Percentiles rank a stretch among this genome's conserved stretches.
Conservation (phyloP, 2,113 vertebrate species). For the Psammodynastes pulverulentus region DNA sequence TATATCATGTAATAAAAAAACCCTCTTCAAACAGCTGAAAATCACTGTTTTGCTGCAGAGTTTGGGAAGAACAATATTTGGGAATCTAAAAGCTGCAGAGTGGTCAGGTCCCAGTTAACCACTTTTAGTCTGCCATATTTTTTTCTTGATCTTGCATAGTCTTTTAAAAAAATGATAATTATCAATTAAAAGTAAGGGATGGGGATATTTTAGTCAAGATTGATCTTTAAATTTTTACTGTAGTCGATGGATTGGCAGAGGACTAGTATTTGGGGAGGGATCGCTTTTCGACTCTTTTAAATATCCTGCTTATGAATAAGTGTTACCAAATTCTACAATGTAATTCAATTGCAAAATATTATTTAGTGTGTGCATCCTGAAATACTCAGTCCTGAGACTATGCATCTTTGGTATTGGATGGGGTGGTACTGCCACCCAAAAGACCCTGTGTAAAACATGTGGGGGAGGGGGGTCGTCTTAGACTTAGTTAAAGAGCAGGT, state of each 20-base stretch:
- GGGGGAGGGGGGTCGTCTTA: neutral
- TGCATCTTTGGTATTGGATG: neutral
- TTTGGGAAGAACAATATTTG: neutral
- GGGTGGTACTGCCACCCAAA: neutral
- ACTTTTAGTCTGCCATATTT: neutral
- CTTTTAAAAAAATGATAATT: neutral
- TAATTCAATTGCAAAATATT: neutral
- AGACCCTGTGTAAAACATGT: neutral
- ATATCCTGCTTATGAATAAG: neutral
- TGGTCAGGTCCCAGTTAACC: neutral
- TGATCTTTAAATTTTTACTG: neutral
- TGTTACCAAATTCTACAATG: neutral
- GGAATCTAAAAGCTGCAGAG: neutral
- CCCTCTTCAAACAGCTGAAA: neutral
- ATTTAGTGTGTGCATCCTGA: neutral
- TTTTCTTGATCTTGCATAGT: neutral
- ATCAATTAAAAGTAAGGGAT: neutral
- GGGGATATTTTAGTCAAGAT: slow-evolving; percentile 1
- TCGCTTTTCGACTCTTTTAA: neutral
- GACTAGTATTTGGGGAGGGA: neutral
- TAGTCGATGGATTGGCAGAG: neutral
- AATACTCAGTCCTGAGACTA: neutral
- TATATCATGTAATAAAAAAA: neutral
- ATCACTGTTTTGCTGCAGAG: neutral
- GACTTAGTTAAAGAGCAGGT: neutral